Evolutionary conservation across 35 echinoderm and acorn worm genomes (phyloP), one percentile per base, ranked within the genome.

Genomic region (Strongylocentrotus purpuratus): DNA sequence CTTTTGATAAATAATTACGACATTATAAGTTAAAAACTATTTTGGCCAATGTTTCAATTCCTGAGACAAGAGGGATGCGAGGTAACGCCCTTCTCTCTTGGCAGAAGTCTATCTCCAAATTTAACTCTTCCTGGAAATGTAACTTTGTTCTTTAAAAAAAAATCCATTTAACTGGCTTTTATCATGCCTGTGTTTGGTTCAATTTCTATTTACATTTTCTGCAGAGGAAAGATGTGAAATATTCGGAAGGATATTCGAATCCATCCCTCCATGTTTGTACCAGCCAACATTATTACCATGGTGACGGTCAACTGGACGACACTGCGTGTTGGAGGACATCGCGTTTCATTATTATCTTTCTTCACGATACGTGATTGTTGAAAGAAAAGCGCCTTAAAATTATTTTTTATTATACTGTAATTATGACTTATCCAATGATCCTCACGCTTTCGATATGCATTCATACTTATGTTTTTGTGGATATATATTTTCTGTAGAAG

Each of bases 331-430:
- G 65, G 28, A 78, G 22, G 65, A 78, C 28, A 78, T 78, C 65
- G 20, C 50, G 15, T 55, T 15, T 55, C 15, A 55, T 55, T 15
- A 14, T 55, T n/a, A 22, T 78, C 20, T 78, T 78, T 78, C 65
- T 78, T 78, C 25, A 28, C 65, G 28, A 78, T 15, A 14, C 1
- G 2, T 78, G 20, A 22, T 78, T 78, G 65, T n/a, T 7, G 28
- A n/a, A 78, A 78, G 28, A 71, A 78, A 78, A 78, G 65, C 65
- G 65, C 65, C 65, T 78, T 78, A 78, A 78, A 28, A 78, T n/a
- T n/a, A 31, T 31, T 78, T 28, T 78, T 78, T 55, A 55, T 55
- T 55, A 55, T 55, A 10, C 50, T 9, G 7, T 55, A 55, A 55
- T 55, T 55, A 55, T 55, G 11, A 55, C 50, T 55, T 55, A 14